Base-by-base conservation (phyloP, 2,888 invertebrate genomes). In the Tenthredo notha region DNA sequence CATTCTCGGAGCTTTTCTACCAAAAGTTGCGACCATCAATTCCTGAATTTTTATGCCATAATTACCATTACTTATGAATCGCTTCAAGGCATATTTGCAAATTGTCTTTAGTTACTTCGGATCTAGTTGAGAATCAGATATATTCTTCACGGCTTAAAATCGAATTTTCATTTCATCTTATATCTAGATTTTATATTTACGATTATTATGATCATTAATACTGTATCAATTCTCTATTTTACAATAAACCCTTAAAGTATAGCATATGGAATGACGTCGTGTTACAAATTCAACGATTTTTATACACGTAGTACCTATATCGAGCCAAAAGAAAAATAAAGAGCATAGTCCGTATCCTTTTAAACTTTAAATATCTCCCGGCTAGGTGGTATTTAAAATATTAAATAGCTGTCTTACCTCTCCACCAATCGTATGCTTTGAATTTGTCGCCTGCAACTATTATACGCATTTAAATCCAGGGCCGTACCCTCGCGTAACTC, bases 21-120 rank as follows among this genome's bases (percentile, higher is more conserved):
- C n/a, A 50, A 29, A 50, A 77, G 54, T 54, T 54, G 10, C 43
- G 54, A 40, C 47, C 15, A 77, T 15, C 29, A 12, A 77, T 18
- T 47, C 50, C 77, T 50, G 54, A 33, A 29, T 54, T 77, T 77
- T 77, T 77, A 54, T 33, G n/a, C 54, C 7, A 54, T 54, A 33
- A 77, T 77, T 54, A 77, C 29, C 54, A n/a, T 54, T 54, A 54
- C 54, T 54, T 7, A 7, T 9, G 33, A 9, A 77, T n/a, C 25
- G 77, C 54, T 54, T 54, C 7, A 54, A 7, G 77, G 33, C 29
- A 33, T 33, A 77, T 33, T 77, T 29, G 50, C 6, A 18, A 54
- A 77, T 77, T 25, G 47, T 77, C 50, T 29, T 77, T 54, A 61
- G n/a, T 61, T 61, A 61, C 12, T 25, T 25, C 61, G 5, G 61